A percentile compares a stretch with the other conserved stretches of the same genome.
phyloP scores from a whole-genome alignment of 2,797 vertebrate genomes.

The Artibeus jamaicensis region DNA sequence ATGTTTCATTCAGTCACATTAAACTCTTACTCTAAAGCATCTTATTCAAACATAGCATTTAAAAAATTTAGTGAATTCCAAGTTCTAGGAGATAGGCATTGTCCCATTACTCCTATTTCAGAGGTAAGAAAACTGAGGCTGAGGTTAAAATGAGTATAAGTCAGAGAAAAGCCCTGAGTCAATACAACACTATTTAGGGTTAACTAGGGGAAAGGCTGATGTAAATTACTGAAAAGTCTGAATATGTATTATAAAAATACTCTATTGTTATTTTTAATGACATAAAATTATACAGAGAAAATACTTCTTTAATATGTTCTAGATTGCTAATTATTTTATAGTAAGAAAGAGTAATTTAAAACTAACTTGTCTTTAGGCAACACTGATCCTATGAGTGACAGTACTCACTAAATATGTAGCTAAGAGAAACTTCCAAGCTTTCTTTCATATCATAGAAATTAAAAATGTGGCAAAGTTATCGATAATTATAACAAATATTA shows the following conservation, averaged over 20 bases:
- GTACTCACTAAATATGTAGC: background rate
- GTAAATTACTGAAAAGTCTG: slow-evolving; percentile 13
- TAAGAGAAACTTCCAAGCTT: background rate
- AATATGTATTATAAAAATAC: background rate
- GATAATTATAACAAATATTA: background rate
- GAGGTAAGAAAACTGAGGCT: background rate
- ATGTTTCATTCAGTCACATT: slow-evolving; percentile 70
- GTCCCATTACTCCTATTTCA: background rate
- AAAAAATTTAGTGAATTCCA: background rate
- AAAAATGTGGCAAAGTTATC: background rate
- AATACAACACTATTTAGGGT: background rate
- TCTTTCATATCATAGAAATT: background rate
- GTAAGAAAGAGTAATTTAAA: background rate
- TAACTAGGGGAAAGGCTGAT: background rate
- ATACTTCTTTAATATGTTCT: background rate
- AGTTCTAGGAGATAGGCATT: slow-evolving; percentile 14
- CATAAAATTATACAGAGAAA: background rate
- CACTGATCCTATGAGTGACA: background rate
- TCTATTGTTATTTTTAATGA: background rate
- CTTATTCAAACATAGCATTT: slow-evolving; percentile 63
- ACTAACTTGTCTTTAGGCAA: slow-evolving; percentile 19
- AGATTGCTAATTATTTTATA: background rate
- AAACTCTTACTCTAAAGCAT: slow-evolving; percentile 68
- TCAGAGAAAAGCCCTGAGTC: background rate
- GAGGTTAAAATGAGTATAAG: background rate